Evolutionary conservation across 2,888 invertebrate species (phyloP).

Genomic region (Nemurella pictetii): DNA sequence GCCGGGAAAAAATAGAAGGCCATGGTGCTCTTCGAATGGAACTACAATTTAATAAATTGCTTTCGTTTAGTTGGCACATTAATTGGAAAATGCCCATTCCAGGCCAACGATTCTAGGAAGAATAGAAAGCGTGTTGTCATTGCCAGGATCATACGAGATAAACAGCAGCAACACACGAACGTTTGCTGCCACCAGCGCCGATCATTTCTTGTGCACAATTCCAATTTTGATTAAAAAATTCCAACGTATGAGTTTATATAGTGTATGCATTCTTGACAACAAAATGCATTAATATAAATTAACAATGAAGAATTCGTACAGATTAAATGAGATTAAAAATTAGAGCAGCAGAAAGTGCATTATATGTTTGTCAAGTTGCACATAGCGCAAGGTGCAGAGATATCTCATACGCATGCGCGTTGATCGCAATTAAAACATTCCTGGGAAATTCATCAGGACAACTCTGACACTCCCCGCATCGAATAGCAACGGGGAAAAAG

Average conservation of each 20-base stretch:
- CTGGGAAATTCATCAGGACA: background rate
- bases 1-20: background rate
- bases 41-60: background rate
- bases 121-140: background rate
- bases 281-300: background rate
- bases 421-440: background rate
- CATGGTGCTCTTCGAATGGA: background rate
- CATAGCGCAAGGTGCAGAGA: background rate
- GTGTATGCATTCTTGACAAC: too few species aligned
- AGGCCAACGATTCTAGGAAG: too few species aligned
- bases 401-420: background rate
- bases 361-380: background rate
- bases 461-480: background rate
- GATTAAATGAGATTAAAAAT: too few species aligned
- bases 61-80: background rate
- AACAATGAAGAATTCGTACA: background rate
- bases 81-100: background rate
- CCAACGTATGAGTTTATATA: background rate
- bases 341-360: background rate
- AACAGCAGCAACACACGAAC: background rate
- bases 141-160: background rate
- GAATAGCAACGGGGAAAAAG: background rate
- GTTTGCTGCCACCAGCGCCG: background rate
- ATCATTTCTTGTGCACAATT: background rate
- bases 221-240: background rate